Evolutionary conservation across 2,797 vertebrate species (phyloP).

Genomic region (Xenops minutus): DNA sequence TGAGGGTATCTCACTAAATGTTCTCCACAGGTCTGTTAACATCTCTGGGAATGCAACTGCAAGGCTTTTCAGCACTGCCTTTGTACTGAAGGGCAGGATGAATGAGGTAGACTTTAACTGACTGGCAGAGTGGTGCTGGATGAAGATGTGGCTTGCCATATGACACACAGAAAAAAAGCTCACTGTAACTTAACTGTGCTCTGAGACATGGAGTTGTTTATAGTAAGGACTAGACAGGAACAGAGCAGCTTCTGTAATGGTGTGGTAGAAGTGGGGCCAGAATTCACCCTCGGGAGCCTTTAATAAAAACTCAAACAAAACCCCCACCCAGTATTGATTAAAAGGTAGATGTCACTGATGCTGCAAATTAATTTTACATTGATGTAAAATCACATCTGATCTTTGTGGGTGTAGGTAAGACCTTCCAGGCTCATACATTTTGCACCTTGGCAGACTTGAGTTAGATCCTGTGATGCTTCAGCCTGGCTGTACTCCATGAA

Average conservation of each 20-base stretch:
- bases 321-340: not conserved
- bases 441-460: not conserved
- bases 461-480: not conserved
- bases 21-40: not conserved
- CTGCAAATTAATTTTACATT: not conserved
- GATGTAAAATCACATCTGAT: not conserved
- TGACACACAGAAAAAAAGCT: not conserved
- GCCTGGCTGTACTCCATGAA: not conserved
- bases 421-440: not conserved
- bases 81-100: not conserved
- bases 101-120: not conserved
- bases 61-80: not conserved
- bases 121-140: not conserved
- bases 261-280: not conserved
- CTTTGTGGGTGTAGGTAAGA: not conserved
- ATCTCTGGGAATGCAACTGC: not conserved
- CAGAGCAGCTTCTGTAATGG: not conserved
- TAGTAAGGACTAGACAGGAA: not conserved
- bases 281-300: not conserved
- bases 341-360: not conserved
- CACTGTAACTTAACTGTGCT: not conserved
- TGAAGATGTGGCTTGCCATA: not conserved
- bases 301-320: not conserved
- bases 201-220: not conserved
- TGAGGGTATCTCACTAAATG: not conserved